phyloP scores from a whole-genome alignment of 2,113 vertebrate genomes.

The Picathartes gymnocephalus region DNA sequence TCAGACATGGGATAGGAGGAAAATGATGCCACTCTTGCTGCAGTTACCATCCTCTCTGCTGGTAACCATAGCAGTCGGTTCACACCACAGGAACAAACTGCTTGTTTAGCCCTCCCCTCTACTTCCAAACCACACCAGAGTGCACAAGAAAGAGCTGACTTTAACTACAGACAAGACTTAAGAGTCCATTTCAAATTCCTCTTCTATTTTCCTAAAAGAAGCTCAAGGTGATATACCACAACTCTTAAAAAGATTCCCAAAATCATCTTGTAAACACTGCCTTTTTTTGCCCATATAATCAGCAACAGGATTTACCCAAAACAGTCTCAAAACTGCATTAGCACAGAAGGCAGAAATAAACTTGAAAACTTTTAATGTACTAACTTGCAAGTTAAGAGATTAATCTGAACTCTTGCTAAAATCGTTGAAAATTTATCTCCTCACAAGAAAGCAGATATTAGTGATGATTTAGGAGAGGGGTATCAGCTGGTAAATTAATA shows the following conservation, averaged over 20 bases:
- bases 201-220: neutral
- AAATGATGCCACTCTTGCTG: neutral
- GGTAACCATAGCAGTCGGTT: neutral
- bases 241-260: neutral
- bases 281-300: neutral
- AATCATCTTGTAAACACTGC: neutral
- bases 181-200: neutral
- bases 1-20: neutral
- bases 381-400: neutral
- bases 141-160: neutral
- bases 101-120: neutral
- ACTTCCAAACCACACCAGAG: neutral
- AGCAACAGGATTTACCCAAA: neutral
- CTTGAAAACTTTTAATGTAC: neutral
- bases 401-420: neutral
- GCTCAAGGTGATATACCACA: neutral
- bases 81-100: neutral
- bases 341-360: neutral
- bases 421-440: neutral
- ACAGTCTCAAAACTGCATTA: neutral
- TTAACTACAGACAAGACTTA: neutral
- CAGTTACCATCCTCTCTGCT: neutral
- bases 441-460: neutral
- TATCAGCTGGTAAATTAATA: neutral
- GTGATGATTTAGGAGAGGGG: neutral